phyloP scores from a whole-genome alignment of 2,888 invertebrate species.

The Galeruca laticollis region DNA sequence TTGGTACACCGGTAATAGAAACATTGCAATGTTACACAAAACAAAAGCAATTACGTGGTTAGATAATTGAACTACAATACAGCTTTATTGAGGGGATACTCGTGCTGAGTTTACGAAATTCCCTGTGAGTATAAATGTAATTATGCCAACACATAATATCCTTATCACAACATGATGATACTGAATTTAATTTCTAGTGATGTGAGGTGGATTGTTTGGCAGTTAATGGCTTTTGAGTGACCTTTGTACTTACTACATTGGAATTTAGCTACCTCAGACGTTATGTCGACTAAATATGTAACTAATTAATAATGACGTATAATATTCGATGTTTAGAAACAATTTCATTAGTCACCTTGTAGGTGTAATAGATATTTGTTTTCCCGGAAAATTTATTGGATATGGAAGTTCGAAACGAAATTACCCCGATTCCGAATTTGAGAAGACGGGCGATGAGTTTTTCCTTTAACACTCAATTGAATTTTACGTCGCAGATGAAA shows the following conservation, averaged over 20 bases:
- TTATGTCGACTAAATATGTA: background rate
- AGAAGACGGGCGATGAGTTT: background rate
- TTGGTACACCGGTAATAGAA: too few relatives aligned
- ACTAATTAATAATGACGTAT: background rate
- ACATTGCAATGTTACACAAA: background rate
- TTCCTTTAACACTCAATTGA: background rate
- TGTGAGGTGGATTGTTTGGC: background rate
- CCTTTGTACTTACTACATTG: background rate
- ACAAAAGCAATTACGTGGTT: too few relatives aligned
- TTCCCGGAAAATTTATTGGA: background rate
- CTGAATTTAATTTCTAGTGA: background rate
- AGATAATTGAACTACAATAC: constrained; percentile 2
- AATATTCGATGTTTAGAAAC: too few relatives aligned
- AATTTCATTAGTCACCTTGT: too few relatives aligned
- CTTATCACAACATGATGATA: background rate
- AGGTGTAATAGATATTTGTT: background rate
- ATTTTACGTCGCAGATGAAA: background rate
- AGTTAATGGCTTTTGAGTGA: background rate
- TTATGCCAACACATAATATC: background rate
- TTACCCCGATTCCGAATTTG: background rate
- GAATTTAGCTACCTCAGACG: background rate
- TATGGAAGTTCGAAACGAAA: background rate
- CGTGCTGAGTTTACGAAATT: background rate
- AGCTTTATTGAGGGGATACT: background rate
- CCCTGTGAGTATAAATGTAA: background rate